These are phyloP conservation scores for Oncorhynchus tshawytscha DNA, from an alignment of 2,113 vertebrate genomes.

Conservation along the genomic window DNA sequence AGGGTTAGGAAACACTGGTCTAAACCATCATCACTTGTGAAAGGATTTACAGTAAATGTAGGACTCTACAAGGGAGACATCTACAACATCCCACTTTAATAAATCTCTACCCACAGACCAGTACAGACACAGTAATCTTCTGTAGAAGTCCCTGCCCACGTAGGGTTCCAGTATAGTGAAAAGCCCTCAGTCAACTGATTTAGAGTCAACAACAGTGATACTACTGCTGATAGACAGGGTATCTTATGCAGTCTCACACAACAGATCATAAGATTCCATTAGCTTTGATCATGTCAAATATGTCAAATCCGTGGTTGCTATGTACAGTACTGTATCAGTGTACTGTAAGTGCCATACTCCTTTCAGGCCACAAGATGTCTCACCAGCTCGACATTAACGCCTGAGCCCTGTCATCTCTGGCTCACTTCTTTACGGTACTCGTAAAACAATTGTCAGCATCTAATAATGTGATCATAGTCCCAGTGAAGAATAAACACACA, in stretches of 20 bases:
- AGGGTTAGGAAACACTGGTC: too few species aligned
- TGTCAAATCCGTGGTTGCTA: not conserved
- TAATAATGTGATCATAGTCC: conserved; percentile 13
- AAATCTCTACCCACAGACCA: not conserved
- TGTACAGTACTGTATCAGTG: not conserved
- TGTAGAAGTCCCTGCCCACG: too few species aligned
- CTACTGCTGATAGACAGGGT: not conserved
- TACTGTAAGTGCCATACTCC: conserved; percentile 32
- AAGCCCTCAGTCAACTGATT: too few species aligned
- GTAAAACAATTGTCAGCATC: conserved; percentile 27
- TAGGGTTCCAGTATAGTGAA: too few species aligned
- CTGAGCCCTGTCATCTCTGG: not conserved
- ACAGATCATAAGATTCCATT: not conserved
- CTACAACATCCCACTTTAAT: not conserved
- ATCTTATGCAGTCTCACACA: not conserved
- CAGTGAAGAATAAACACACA: conserved; percentile 25
- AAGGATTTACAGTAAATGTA: not conserved
- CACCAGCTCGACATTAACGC: conserved; percentile 34
- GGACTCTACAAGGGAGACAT: not conserved
- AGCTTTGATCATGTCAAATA: not conserved
- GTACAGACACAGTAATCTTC: not conserved
- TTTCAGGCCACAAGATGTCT: conserved; percentile 52
- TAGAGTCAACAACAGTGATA: too few species aligned
- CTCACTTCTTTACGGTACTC: conserved; percentile 5
- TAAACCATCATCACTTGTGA: not conserved